Conservation (phyloP, 1,140 invertebrate genomes). For the Philotrypesis tridentata region DNA sequence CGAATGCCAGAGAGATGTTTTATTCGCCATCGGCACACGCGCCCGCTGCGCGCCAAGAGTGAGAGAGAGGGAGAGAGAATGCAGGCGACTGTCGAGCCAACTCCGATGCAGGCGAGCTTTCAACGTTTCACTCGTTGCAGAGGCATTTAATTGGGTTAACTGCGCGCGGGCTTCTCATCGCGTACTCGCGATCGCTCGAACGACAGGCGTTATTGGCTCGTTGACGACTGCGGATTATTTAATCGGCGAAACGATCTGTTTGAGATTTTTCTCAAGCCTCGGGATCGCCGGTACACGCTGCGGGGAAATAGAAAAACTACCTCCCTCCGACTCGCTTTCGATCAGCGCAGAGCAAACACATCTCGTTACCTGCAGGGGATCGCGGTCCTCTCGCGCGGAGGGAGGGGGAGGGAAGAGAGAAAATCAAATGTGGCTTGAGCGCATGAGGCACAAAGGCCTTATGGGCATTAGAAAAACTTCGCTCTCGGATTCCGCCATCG, state of each 20-base stretch:
- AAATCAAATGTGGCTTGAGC: not conserved
- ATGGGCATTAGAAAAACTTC: slow-evolving; percentile 10
- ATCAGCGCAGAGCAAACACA: not conserved
- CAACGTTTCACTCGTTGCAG: too few relatives aligned
- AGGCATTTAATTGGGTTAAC: slow-evolving; percentile 38
- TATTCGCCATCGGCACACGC: not conserved
- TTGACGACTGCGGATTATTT: too few relatives aligned
- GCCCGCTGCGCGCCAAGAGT: not conserved
- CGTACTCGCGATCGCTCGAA: too few relatives aligned
- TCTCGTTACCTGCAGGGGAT: not conserved
- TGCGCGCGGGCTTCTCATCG: too few relatives aligned
- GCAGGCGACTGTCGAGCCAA: not conserved
- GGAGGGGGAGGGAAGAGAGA: too few relatives aligned
- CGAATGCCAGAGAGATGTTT: slow-evolving; percentile 37
- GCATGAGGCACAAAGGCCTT: slow-evolving; percentile 14
- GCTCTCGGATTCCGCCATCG: not conserved
- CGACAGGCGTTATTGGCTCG: too few relatives aligned
- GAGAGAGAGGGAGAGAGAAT: not conserved
- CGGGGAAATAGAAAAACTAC: too few relatives aligned
- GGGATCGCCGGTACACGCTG: too few relatives aligned
- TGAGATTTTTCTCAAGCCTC: too few relatives aligned
- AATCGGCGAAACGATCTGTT: too few relatives aligned
- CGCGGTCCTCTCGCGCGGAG: not conserved
- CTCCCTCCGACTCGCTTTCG: not conserved
- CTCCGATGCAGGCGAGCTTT: too few relatives aligned